Evolutionary conservation across 2,113 vertebrate species (phyloP).

Genomic region (Cyanoliseus patagonus): DNA sequence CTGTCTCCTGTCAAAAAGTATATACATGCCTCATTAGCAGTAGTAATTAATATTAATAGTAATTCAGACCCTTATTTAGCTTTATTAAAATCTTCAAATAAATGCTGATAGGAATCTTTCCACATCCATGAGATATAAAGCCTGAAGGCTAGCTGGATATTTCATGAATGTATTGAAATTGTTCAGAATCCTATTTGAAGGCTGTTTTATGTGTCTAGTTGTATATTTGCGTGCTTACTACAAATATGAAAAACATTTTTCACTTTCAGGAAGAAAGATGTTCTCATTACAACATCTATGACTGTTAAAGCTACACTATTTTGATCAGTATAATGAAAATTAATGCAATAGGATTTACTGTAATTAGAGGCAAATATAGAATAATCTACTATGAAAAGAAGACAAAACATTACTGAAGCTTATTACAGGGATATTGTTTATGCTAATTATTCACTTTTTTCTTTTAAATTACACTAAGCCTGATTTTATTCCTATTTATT

Average conservation of each 20-base stretch:
- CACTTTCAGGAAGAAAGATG: background rate
- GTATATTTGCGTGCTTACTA: background rate
- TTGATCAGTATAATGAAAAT: conserved; percentile 56
- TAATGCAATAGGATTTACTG: conserved; percentile 64
- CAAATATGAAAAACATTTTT: background rate
- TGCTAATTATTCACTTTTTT: background rate
- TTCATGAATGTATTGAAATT: background rate
- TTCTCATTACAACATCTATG: background rate
- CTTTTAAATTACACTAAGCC: background rate
- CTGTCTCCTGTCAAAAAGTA: background rate
- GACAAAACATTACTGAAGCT: background rate
- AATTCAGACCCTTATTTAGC: background rate
- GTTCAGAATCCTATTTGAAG: background rate
- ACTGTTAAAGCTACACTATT: background rate
- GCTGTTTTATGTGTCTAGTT: background rate
- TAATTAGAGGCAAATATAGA: conserved; percentile 49
- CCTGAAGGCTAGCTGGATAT: background rate
- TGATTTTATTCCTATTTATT: background rate
- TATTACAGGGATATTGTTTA: conserved; percentile 11
- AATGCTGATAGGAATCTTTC: background rate
- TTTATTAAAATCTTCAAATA: background rate
- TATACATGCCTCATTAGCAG: background rate
- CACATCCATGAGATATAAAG: background rate
- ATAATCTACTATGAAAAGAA: conserved; percentile 38
- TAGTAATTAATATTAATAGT: background rate